Conservation (phyloP, 2,888 invertebrate genomes). For the Zele albiditarsus region DNA sequence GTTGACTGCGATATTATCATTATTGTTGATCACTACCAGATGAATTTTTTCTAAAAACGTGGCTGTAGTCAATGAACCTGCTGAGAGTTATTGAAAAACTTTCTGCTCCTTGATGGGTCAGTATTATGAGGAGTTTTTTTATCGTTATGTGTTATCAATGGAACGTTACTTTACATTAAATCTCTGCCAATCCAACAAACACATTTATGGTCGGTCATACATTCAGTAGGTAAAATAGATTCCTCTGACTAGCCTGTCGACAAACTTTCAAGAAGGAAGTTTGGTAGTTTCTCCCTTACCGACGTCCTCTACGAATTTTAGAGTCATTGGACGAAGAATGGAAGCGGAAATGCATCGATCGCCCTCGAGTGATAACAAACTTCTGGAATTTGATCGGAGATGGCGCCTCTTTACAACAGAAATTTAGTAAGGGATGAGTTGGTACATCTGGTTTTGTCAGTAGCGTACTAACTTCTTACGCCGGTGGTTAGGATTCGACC, state of each 20-base stretch:
- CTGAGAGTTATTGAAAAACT: not conserved
- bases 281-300: conserved; percentile 27
- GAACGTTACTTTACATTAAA: not conserved
- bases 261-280: not conserved
- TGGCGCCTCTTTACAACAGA: conserved; percentile 35
- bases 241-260: not conserved
- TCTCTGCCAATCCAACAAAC: not conserved
- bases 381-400: conserved; percentile 28
- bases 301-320: conserved; percentile 18
- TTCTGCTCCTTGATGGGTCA: not conserved
- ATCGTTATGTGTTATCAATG: not conserved
- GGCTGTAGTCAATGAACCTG: not conserved
- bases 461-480: too few species aligned
- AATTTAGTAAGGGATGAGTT: not conserved
- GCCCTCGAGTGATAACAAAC: conserved; percentile 6
- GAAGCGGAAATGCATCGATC: conserved; percentile 36
- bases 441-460: not conserved
- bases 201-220: not conserved
- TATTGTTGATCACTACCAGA: not conserved
- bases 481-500: too few species aligned
- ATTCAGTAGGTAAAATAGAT: conserved; percentile 16
- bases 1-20: not conserved
- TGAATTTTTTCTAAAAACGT: not conserved
- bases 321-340: not conserved
- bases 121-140: not conserved